phyloP scores from a whole-genome alignment of 2,113 vertebrate species.

The Anhinga rufa region DNA sequence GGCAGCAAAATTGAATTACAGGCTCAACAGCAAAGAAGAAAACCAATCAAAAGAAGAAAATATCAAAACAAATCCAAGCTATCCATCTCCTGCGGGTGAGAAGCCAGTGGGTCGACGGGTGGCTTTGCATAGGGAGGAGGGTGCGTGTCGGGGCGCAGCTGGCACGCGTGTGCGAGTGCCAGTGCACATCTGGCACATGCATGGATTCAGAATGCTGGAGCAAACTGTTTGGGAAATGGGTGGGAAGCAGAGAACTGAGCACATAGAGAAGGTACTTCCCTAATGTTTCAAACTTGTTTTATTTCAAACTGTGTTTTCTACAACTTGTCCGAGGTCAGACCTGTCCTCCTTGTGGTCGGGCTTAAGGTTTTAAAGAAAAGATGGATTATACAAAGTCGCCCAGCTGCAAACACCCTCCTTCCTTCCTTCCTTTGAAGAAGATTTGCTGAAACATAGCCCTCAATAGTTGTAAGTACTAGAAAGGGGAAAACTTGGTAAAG shows the following conservation, averaged over 20 bases:
- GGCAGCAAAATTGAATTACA: constrained; percentile 39
- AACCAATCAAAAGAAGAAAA: background rate
- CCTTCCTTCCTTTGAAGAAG: background rate
- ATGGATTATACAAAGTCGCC: background rate
- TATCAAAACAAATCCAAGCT: constrained; percentile 3
- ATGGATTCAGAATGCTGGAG: background rate
- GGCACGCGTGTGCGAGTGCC: background rate
- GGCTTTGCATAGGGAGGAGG: background rate
- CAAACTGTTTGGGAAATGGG: background rate
- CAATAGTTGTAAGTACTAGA: background rate
- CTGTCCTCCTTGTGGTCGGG: background rate
- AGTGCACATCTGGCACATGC: background rate
- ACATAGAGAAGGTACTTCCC: background rate
- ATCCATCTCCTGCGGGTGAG: background rate
- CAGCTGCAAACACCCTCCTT: background rate
- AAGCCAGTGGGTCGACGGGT: background rate
- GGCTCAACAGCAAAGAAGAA: constrained; percentile 11
- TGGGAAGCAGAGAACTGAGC: background rate
- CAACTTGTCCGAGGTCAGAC: rapidly evolving
- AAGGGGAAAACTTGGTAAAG: background rate
- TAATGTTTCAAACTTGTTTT: background rate
- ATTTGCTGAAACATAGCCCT: background rate
- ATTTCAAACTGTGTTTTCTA: background rate
- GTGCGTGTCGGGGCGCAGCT: background rate
- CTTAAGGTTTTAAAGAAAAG: background rate